Percentiles rank a stretch among this genome's conserved stretches.
Evolutionary conservation across 2,888 invertebrate species (phyloP).

Genomic region (Abrostola triplasia): DNA sequence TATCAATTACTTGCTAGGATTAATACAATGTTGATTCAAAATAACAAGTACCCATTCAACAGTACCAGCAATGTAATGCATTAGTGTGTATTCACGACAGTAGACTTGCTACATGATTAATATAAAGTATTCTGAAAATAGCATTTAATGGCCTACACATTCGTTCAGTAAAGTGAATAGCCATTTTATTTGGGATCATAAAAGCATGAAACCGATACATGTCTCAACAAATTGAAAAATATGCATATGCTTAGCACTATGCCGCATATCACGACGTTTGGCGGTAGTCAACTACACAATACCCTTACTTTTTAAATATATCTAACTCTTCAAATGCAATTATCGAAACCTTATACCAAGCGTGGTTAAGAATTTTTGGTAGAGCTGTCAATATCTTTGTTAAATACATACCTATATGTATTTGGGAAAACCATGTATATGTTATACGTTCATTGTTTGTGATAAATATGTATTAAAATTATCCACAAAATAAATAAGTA

Average conservation of each 20-base stretch:
- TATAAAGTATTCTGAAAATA: too few relatives aligned
- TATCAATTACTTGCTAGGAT: slow-evolving; percentile 26
- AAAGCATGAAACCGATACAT: slow-evolving; percentile 32
- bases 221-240: slow-evolving; percentile 23
- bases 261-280: slow-evolving; percentile 47
- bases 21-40: background rate
- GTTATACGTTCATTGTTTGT: slow-evolving; percentile 12
- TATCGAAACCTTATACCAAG: slow-evolving; percentile 60
- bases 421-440: slow-evolving; percentile 20
- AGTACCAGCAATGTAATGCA: background rate
- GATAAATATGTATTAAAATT: slow-evolving; percentile 28
- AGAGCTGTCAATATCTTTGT: slow-evolving; percentile 60
- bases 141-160: too few relatives aligned
- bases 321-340: slow-evolving; percentile 52
- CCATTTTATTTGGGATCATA: background rate
- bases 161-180: background rate
- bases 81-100: too few relatives aligned
- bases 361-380: slow-evolving; percentile 63
- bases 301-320: slow-evolving; percentile 47
- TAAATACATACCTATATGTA: slow-evolving; percentile 50
- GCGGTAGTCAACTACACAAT: slow-evolving; percentile 50
- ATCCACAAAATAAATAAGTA: slow-evolving; percentile 14
- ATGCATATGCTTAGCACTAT: slow-evolving; percentile 26
- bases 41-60: background rate
- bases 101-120: too few relatives aligned